Percentiles rank a stretch among this genome's conserved stretches.
Evolutionary conservation across 2,888 invertebrate genomes (phyloP).

Genomic region (Epiperipatus broadwayi): DNA sequence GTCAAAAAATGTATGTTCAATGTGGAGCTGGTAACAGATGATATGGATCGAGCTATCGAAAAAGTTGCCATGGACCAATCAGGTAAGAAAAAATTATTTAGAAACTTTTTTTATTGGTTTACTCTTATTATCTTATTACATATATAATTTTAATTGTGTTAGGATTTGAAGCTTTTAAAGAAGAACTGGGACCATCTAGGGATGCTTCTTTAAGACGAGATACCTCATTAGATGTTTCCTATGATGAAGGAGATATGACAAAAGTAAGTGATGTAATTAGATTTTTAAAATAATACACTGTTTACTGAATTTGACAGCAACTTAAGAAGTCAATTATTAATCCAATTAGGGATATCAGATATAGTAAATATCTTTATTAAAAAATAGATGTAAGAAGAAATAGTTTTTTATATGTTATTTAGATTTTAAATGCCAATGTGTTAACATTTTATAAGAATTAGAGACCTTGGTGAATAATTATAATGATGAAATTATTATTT

Average conservation of each 20-base stretch:
- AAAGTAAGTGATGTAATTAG: conserved; percentile 40
- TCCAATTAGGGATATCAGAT: too few relatives aligned
- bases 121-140: conserved; percentile 1
- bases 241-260: conserved; percentile 45
- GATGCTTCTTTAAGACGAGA: conserved; percentile 49
- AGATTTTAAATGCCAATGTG: background rate
- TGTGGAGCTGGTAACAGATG: conserved; percentile 55
- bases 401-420: background rate
- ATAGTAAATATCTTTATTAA: too few relatives aligned
- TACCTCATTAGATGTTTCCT: conserved; percentile 36
- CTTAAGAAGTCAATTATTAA: too few relatives aligned
- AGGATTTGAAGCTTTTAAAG: conserved; percentile 48
- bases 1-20: conserved; percentile 63
- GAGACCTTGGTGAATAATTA: too few relatives aligned
- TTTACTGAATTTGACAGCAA: too few relatives aligned
- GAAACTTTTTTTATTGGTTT: conserved; percentile 4
- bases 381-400: too few relatives aligned
- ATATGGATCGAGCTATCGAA: conserved; percentile 45
- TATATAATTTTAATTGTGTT: conserved; percentile 8
- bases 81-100: conserved; percentile 19
- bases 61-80: conserved; percentile 34
- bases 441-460: too few relatives aligned
- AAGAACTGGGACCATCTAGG: conserved; percentile 41
- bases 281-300: background rate
- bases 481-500: too few relatives aligned